Evolutionary conservation across 2,113 vertebrate species (phyloP).

Genomic region (Nesoenas mayeri): DNA sequence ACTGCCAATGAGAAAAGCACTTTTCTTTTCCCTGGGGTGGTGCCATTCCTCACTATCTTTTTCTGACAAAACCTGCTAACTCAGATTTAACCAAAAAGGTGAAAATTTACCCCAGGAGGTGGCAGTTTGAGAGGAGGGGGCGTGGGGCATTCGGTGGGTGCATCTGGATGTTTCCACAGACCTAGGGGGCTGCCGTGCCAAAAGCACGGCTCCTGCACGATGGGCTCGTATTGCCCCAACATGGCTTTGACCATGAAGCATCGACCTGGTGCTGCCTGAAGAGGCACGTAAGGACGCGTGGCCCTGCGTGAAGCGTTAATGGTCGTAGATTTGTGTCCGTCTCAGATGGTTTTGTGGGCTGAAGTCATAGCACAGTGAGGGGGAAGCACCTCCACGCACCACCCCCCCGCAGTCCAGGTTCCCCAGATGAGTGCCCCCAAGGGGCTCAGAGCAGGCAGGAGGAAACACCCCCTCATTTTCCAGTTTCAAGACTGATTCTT

Average conservation of each 20-base stretch:
- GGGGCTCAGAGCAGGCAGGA: not conserved
- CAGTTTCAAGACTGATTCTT: not conserved
- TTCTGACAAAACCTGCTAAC: not conserved
- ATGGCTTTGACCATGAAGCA: not conserved
- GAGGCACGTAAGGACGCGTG: fast-evolving
- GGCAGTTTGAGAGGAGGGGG: not conserved
- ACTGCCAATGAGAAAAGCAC: not conserved
- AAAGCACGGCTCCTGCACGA: fast-evolving
- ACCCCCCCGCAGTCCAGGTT: not conserved
- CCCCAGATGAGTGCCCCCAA: not conserved
- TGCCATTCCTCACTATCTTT: not conserved
- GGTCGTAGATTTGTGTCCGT: not conserved
- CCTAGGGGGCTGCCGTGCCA: not conserved
- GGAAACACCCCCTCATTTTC: not conserved
- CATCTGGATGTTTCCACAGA: not conserved
- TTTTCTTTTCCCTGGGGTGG: not conserved
- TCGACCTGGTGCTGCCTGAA: not conserved
- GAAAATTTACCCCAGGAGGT: not conserved
- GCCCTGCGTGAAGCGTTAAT: fast-evolving
- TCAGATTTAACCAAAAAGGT: not conserved
- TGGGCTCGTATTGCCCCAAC: fast-evolving
- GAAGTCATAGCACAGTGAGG: not conserved
- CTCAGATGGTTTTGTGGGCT: not conserved
- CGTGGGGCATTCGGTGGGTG: not conserved
- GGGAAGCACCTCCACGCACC: not conserved